Evolutionary conservation across 2,797 vertebrate genomes (phyloP), one percentile per base, ranked within the genome.

Genomic region (Cichlasoma orientale): DNA sequence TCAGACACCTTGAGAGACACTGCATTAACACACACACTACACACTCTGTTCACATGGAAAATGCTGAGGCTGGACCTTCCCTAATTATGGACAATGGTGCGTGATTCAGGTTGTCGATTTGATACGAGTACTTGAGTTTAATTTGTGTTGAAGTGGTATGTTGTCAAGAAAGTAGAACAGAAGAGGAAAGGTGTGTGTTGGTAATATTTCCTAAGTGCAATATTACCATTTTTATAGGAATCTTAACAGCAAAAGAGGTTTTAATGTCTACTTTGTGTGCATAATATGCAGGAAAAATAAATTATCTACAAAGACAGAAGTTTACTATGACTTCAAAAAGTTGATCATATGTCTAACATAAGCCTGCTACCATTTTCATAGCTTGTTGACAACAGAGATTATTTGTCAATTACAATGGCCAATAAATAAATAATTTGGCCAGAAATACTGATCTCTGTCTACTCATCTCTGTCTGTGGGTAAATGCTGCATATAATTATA

Each of bases 1-100:
- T 53, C 79, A 90, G 81, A 88, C 82, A 90, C 86, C 85, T 77
- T 88, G 78, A 92, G 85, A 90, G 81, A 86, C 82, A 77, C 47
- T 9, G 12, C 56, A 71, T 76, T 78, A 86, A 79, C 73, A 76
- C 85, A 72, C 59, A 78, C 53, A 68, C 66, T 78, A 56, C 54
- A 87, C 85, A 81, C 78, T 81, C 79, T 68, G 52, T 82, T 87
- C 86, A 87, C 56, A 52, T n/a, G 61, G 74, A 90, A 92, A 92
- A 85, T 70, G 90, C 88, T 91, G 86, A 91, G 77, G 79, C 52
- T 61, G 76, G 57, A 88, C 80, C 84, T 84, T 80, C 14, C 53
- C 66, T 87, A 86, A 89, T 92, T 86, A 86, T 80, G 80, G 78
- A 89, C 82, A 92, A 88, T 44, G 73, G 79, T 73, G 81, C 50